Base-by-base conservation (phyloP, 2,888 invertebrate genomes). In the Euphydryas editha region DNA sequence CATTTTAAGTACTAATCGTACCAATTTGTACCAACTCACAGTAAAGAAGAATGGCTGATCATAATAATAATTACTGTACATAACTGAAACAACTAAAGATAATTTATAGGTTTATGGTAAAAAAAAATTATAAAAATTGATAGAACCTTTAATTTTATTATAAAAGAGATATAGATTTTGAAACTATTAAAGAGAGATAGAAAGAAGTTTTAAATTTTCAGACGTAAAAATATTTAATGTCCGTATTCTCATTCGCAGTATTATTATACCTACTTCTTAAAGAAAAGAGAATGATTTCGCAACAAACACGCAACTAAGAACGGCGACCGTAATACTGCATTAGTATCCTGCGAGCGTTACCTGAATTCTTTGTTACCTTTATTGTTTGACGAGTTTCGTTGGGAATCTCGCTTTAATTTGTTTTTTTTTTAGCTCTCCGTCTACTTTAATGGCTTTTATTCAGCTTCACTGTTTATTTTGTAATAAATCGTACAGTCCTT, bases 371-470 rank as follows among this genome's bases (percentile, higher is more conserved):
- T 67, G 55, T 65, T 47, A 65, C 68, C 70, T 68, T 70, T 62
- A 70, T 70, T 68, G 68, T 72, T 65, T 63, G 68, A 70, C 62
- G 66, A 69, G 67, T 68, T 70, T 68, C 70, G 68, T 68, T 18
- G 68, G 46, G 62, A 65, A 62, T 65, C 59, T 39, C 62, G 56
- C 61, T 65, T 65, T 62, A 70, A 70, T 68, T 70, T 71, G 60
- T 69, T 68, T 70, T 68, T 62, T 66, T 64, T 68, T 72, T 62
- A 55, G 44, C 59, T 24, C 15, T 4, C 64, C 55, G 62, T 68
- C 60, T 59, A 62, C 65, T 68, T 68, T 67, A 68, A 68, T 67
- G 49, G 62, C 59, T 70, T 72, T 68, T 65, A 59, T 70, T 65
- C 37, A 51, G 62, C n/a, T 51, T 24, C 42, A 39, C 57, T 30